Evolutionary conservation across 2,113 vertebrate species (phyloP).

Genomic region (Sphaerodactylus townsendi): DNA sequence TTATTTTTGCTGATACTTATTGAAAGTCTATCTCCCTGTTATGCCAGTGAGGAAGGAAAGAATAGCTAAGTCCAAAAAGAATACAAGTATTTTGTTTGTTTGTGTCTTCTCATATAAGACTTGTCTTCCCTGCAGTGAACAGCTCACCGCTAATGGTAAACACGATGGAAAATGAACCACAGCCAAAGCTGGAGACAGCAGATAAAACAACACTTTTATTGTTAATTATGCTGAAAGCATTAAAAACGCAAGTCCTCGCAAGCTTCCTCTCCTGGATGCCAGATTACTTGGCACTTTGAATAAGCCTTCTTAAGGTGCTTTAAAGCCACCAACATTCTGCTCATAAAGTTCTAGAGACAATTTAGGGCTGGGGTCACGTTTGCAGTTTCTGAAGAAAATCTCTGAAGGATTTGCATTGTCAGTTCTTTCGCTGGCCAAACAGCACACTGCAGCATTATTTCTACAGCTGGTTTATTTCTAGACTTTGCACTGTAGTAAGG

Average conservation of each 20-base stretch:
- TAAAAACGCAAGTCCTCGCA: constrained; percentile 23
- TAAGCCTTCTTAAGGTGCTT: constrained; percentile 46
- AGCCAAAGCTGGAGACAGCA: constrained; percentile 42
- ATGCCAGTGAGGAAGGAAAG: not conserved
- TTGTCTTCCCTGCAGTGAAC: constrained; percentile 24
- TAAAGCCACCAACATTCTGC: not conserved
- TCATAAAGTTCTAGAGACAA: constrained; percentile 29
- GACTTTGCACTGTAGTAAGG: too few species aligned
- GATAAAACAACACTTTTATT: constrained; percentile 37
- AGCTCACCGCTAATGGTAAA: constrained; percentile 21
- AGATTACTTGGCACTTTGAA: constrained; percentile 24
- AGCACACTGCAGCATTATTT: too few species aligned
- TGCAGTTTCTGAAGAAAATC: constrained; percentile 28
- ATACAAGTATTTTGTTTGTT: rapidly evolving
- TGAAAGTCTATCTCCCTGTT: constrained; percentile 47
- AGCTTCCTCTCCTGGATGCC: constrained; percentile 11
- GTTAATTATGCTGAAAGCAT: constrained; percentile 49
- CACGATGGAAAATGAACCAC: constrained; percentile 35
- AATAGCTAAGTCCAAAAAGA: not conserved
- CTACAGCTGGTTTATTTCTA: too few species aligned
- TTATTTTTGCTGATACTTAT: constrained; percentile 39
- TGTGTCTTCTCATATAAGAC: not conserved
- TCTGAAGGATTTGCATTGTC: constrained; percentile 42
- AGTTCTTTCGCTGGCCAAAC: constrained; percentile 16
- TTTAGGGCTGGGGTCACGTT: constrained; percentile 36